A percentile compares a stretch with the other conserved stretches of the same genome.
Evolutionary conservation across 1,140 invertebrate species (phyloP).

Genomic region (Drosophila repletoides): DNA sequence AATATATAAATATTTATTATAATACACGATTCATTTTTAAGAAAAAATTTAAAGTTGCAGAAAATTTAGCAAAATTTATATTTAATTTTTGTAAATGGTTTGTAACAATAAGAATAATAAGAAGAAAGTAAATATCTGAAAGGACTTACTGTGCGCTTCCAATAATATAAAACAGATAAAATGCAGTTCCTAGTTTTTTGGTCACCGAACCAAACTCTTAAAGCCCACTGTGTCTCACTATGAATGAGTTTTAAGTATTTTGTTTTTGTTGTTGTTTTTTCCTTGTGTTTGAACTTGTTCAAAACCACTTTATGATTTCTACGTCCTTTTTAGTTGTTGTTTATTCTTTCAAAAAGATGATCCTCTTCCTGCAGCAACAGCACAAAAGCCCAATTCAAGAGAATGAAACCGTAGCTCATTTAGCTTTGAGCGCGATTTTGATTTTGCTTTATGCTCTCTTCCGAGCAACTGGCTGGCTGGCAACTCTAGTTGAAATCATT

Average conservation of each 20-base stretch:
- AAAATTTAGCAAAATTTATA: too few species aligned
- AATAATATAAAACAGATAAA: too few species aligned
- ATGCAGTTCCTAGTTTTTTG: background rate
- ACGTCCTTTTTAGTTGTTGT: constrained; percentile 60
- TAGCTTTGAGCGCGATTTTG: constrained; percentile 43
- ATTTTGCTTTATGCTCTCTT: too few species aligned
- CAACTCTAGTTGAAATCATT: constrained; percentile 48
- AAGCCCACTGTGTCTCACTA: constrained; percentile 49
- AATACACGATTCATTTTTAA: too few species aligned
- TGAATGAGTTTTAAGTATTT: constrained; percentile 60
- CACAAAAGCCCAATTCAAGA: constrained; percentile 64
- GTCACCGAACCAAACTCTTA: background rate
- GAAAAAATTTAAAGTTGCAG: too few species aligned
- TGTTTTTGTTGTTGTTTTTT: constrained; percentile 34
- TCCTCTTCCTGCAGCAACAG: constrained; percentile 64
- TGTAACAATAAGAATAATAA: too few species aligned
- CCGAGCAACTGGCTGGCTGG: constrained; percentile 27
- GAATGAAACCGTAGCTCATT: constrained; percentile 81
- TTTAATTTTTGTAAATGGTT: too few species aligned
- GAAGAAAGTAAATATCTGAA: too few species aligned
- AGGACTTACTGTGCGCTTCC: too few species aligned
- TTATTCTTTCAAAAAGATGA: constrained; percentile 71
- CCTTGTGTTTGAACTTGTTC: constrained; percentile 71
- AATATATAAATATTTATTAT: too few species aligned
- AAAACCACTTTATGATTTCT: constrained; percentile 79